phyloP scores from a whole-genome alignment of 2,797 vertebrate species.

The Microctenopoma steveboyesi region DNA sequence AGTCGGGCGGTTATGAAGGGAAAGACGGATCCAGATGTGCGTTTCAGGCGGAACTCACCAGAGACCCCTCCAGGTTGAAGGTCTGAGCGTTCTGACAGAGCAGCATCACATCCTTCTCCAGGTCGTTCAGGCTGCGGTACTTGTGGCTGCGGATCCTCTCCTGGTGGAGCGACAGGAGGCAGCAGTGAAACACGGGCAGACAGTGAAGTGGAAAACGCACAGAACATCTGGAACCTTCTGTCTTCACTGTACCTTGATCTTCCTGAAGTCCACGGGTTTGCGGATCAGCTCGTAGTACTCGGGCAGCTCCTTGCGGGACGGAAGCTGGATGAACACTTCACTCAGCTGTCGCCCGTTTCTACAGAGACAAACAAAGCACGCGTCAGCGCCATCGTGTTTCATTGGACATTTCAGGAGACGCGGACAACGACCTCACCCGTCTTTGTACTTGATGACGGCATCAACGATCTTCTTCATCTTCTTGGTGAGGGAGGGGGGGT shows the following conservation, averaged over 20 bases:
- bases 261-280: conserved; percentile 97
- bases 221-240: fast-evolving
- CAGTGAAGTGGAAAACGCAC: background rate
- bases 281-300: conserved; percentile 98
- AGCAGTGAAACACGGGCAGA: background rate
- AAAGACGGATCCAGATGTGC: background rate
- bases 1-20: background rate
- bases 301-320: conserved; percentile 94
- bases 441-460: conserved; percentile 95
- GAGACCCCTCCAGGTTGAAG: conserved; percentile 95
- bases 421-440: conserved; percentile 83
- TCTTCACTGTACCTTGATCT: conserved; percentile 85
- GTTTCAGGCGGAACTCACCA: conserved; percentile 81
- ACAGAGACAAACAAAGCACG: conserved; percentile 12
- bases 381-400: background rate
- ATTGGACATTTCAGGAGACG: no score
- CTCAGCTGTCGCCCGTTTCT: conserved; percentile 94
- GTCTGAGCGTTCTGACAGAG: conserved; percentile 97
- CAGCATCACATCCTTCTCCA: conserved; percentile 97
- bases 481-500: conserved; percentile 92
- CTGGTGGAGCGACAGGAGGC: conserved; percentile 66
- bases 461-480: conserved; percentile 98
- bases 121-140: conserved; percentile 93
- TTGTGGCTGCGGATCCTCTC: conserved; percentile 96
- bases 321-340: conserved; percentile 96